phyloP scores from a whole-genome alignment of 2,888 invertebrate genomes.

The Drosophila pegasa region DNA sequence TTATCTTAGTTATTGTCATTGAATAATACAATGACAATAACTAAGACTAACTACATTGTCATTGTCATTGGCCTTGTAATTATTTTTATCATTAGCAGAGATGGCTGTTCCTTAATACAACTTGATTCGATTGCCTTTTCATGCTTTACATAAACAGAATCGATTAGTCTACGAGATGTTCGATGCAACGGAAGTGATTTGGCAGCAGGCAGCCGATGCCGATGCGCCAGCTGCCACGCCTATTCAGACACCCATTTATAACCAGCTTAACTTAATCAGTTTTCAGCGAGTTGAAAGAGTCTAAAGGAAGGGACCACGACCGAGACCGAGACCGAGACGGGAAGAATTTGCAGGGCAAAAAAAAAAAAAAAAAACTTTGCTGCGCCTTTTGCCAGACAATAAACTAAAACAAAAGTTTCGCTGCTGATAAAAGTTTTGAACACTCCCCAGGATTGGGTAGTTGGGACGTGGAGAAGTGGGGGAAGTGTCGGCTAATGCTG shows the following conservation, averaged over 20 bases:
- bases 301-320: not conserved
- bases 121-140: not conserved
- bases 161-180: not conserved
- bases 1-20: too few relatives aligned
- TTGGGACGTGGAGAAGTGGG: too few relatives aligned
- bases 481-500: conserved; percentile 4
- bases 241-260: conserved; percentile 7
- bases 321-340: not conserved
- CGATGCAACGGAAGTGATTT: conserved; percentile 40
- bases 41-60: too few relatives aligned
- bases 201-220: conserved; percentile 26
- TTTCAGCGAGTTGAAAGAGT: conserved; percentile 22
- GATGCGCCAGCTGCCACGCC: conserved; percentile 29
- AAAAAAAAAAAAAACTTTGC: conserved; percentile 49
- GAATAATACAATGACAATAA: not conserved
- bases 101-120: not conserved
- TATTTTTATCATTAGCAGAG: too few relatives aligned
- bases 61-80: not conserved
- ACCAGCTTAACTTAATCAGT: conserved; percentile 66
- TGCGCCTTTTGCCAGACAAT: conserved; percentile 66
- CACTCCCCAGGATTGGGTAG: too few relatives aligned
- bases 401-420: conserved; percentile 75
- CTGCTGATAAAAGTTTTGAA: conserved; percentile 65
- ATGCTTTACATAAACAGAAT: not conserved
- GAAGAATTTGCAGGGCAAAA: not conserved